phyloP scores from a whole-genome alignment of 2,113 vertebrate genomes.

The Alligator mississippiensis region DNA sequence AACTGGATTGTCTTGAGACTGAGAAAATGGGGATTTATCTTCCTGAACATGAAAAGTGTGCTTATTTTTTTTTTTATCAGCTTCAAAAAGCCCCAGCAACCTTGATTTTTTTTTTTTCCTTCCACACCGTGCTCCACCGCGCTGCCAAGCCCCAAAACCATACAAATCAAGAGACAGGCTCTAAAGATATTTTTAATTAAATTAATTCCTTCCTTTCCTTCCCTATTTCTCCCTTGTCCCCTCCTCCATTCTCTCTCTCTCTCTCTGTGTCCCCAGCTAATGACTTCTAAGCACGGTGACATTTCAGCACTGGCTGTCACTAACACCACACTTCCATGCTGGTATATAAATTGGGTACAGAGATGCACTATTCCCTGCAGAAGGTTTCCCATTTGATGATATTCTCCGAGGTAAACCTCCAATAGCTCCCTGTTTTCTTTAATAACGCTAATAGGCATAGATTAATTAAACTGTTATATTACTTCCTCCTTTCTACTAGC shows the following conservation, averaged over 20 bases:
- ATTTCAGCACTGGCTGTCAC: constrained; percentile 73
- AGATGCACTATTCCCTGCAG: constrained; percentile 23
- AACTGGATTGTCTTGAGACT: constrained; percentile 75
- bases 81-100: constrained; percentile 71
- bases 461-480: constrained; percentile 63
- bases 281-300: constrained; percentile 73
- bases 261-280: constrained; percentile 59
- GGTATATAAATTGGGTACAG: constrained; percentile 50
- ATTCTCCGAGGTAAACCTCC: constrained; percentile 56
- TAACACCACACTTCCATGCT: constrained; percentile 60
- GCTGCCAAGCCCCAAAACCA: constrained; percentile 71
- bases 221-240: constrained; percentile 39
- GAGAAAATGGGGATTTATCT: constrained; percentile 73
- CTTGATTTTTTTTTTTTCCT: constrained; percentile 61
- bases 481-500: constrained; percentile 46
- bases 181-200: constrained; percentile 77
- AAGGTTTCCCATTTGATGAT: constrained; percentile 54
- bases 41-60: constrained; percentile 70
- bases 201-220: constrained; percentile 64
- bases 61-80: constrained; percentile 64
- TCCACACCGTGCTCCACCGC: constrained; percentile 62
- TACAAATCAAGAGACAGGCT: constrained; percentile 70
- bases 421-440: constrained; percentile 64
- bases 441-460: constrained; percentile 58
- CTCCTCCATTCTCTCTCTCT: constrained; percentile 45